Evolutionary conservation across 2,888 invertebrate genomes (phyloP).

Genomic region (Seira ritae): DNA sequence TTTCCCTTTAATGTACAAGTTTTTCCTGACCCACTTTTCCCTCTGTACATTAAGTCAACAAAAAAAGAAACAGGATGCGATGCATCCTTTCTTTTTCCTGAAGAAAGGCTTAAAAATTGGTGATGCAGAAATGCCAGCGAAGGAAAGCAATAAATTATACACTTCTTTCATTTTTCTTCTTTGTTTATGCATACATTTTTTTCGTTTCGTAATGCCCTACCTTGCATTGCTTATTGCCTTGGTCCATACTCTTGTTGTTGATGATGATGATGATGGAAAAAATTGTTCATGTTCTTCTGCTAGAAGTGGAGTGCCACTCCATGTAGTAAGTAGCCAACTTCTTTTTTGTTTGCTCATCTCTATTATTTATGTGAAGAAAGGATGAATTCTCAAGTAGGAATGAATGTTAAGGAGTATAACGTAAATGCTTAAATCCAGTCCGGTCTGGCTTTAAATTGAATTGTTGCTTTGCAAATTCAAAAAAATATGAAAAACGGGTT

Average conservation of each 20-base stretch:
- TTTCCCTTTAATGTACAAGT: constrained; percentile 20
- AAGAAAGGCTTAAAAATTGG: constrained; percentile 39
- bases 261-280: background rate
- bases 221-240: too few species aligned
- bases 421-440: too few species aligned
- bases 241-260: too few species aligned
- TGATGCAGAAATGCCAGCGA: constrained; percentile 56
- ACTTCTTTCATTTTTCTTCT: constrained; percentile 17
- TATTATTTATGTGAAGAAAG: background rate
- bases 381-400: background rate
- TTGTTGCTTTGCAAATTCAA: too few species aligned
- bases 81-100: constrained; percentile 40
- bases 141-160: constrained; percentile 59
- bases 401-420: too few species aligned
- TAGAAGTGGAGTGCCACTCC: background rate
- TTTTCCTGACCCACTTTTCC: constrained; percentile 46
- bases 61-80: constrained; percentile 23
- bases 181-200: constrained; percentile 11
- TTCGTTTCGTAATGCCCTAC: background rate
- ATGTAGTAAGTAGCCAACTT: background rate
- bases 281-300: background rate
- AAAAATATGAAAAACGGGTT: too few species aligned
- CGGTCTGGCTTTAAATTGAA: too few species aligned
- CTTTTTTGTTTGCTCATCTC: constrained; percentile 9
- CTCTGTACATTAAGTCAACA: constrained; percentile 18